These are phyloP conservation scores for Panurus biarmicus DNA, from an alignment of 2,113 vertebrate genomes.

Conservation along the genomic window DNA sequence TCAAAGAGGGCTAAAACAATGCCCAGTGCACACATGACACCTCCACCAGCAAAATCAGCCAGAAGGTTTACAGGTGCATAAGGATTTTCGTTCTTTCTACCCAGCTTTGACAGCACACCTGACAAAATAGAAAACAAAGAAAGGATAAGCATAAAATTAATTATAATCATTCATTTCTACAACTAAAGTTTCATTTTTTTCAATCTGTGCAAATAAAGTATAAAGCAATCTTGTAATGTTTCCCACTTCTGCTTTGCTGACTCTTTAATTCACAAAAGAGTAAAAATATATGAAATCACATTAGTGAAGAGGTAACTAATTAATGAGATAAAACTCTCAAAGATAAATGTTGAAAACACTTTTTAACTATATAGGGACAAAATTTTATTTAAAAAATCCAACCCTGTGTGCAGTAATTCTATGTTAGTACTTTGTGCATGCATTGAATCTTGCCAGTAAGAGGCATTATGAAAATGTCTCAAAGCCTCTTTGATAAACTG, in stretches of 20 bases:
- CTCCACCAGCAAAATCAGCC: slow-evolving; percentile 91
- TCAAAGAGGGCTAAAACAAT: slow-evolving; percentile 86
- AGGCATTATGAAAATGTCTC: background rate
- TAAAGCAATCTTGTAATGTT: background rate
- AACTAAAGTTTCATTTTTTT: background rate
- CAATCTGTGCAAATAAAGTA: background rate
- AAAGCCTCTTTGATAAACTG: background rate
- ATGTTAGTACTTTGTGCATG: background rate
- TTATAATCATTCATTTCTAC: background rate
- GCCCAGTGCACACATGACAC: slow-evolving; percentile 84
- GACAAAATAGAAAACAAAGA: background rate
- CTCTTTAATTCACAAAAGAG: background rate
- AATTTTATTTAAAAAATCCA: background rate
- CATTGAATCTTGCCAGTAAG: accelerated
- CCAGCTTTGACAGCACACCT: slow-evolving; percentile 89
- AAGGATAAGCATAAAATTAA: background rate
- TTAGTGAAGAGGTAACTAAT: background rate
- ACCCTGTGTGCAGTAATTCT: background rate
- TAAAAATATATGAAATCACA: background rate
- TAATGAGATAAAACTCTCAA: background rate
- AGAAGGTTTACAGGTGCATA: slow-evolving; percentile 83
- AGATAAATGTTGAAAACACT: accelerated
- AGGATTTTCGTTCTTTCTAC: slow-evolving; percentile 82
- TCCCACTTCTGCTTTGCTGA: background rate
- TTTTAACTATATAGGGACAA: background rate